Percentiles rank a stretch among this genome's conserved stretches.
Evolutionary conservation across 92 coral and sea anemone species (phyloP).

Genomic region (Virgularia gustaviana): DNA sequence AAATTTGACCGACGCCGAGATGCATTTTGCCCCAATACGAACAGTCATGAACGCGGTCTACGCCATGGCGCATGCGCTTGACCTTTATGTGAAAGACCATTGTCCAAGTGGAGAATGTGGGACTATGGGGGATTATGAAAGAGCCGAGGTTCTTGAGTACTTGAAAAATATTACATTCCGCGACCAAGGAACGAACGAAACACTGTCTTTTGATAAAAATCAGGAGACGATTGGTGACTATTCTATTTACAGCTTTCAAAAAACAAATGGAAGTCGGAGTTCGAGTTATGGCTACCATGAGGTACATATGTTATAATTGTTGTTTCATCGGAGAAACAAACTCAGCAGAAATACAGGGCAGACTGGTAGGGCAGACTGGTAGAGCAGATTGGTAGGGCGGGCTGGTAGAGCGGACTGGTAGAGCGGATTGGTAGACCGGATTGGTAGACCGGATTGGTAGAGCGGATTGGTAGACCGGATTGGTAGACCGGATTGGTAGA

Average conservation of each 20-base stretch:
- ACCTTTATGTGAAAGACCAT: slow-evolving; percentile 33
- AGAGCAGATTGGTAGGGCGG: no score
- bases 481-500: no score
- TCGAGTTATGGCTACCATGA: no score
- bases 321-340: no score
- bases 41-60: slow-evolving; percentile 50
- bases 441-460: no score
- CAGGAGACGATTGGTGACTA: slow-evolving; percentile 46
- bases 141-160: slow-evolving; percentile 14
- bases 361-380: no score
- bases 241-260: slow-evolving; percentile 40
- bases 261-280: slow-evolving; percentile 47
- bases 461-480: no score
- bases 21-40: slow-evolving; percentile 42
- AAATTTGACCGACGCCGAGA: not conserved
- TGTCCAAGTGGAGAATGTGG: slow-evolving; percentile 36
- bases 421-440: no score
- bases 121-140: slow-evolving; percentile 1
- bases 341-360: no score
- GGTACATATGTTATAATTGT: no score
- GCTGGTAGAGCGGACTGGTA: no score
- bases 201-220: slow-evolving; percentile 32
- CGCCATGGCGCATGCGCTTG: slow-evolving; percentile 50
- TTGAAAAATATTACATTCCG: slow-evolving; percentile 38
- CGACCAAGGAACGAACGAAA: slow-evolving; percentile 30